Percentiles rank a stretch among this genome's conserved stretches.
Conservation (phyloP, 2,888 invertebrate species). For the Yponomeuta malinellus region DNA sequence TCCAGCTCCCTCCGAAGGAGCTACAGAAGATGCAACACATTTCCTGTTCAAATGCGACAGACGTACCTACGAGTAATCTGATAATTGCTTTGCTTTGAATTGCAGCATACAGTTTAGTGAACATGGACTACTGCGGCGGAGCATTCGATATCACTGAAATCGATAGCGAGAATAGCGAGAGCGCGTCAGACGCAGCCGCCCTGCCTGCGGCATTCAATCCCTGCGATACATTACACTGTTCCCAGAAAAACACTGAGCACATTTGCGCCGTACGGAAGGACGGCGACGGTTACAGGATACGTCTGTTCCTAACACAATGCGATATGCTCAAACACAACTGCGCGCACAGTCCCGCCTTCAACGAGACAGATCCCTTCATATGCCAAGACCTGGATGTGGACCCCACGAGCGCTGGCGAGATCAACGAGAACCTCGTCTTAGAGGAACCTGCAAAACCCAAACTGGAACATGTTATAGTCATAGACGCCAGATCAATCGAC, state of each 20-base stretch:
- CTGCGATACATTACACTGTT: background rate
- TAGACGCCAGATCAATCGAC: conserved; percentile 39
- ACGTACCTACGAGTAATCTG: too few species aligned
- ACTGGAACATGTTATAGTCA: conserved; percentile 34
- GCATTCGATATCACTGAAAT: conserved; percentile 20
- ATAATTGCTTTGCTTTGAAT: background rate
- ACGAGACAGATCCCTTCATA: conserved; percentile 37
- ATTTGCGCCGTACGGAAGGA: conserved; percentile 46
- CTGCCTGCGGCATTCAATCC: background rate
- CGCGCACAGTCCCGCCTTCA: conserved; percentile 31
- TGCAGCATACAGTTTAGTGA: conserved; percentile 39
- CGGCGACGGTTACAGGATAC: conserved; percentile 43
- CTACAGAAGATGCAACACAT: too few species aligned
- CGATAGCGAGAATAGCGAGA: background rate
- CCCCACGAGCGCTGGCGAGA: background rate
- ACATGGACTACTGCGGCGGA: conserved; percentile 38
- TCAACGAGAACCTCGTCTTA: background rate
- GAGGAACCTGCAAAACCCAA: background rate
- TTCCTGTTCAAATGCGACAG: too few species aligned
- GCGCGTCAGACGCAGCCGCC: background rate
- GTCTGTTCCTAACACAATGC: conserved; percentile 45
- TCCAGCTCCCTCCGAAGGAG: too few species aligned
- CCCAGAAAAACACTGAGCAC: background rate
- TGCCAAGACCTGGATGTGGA: conserved; percentile 27
- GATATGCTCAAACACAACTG: conserved; percentile 45